Percentiles rank a stretch among this genome's conserved stretches.
These are phyloP conservation scores for Pristionchus arcanus DNA, from an alignment of 2,888 invertebrate species.

Conservation along the genomic window DNA sequence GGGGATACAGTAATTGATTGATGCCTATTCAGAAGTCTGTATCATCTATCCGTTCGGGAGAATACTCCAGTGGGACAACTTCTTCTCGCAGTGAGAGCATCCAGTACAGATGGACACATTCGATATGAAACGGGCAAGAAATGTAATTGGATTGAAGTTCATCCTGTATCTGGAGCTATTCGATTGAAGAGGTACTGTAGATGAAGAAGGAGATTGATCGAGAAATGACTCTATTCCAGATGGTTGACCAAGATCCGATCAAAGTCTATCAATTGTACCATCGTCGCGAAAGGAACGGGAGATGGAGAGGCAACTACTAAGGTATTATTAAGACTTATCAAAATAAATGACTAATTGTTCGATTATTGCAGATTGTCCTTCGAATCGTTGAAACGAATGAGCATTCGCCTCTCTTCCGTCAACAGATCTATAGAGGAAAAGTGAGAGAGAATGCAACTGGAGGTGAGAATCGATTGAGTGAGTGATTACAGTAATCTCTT, in stretches of 20 bases:
- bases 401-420: slow-evolving; percentile 82
- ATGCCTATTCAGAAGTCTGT: slow-evolving; percentile 18
- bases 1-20: neutral
- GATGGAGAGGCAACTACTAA: slow-evolving; percentile 61
- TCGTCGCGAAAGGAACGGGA: slow-evolving; percentile 58
- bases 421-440: slow-evolving; percentile 88
- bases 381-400: slow-evolving; percentile 69
- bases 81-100: slow-evolving; percentile 57
- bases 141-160: slow-evolving; percentile 64
- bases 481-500: neutral
- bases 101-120: slow-evolving; percentile 58
- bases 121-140: slow-evolving; percentile 57
- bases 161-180: slow-evolving; percentile 65
- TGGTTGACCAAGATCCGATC: slow-evolving; percentile 65
- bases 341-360: neutral
- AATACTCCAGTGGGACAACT: slow-evolving; percentile 63
- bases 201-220: neutral
- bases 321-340: neutral
- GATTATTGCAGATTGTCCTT: slow-evolving; percentile 60
- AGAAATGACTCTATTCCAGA: slow-evolving; percentile 40
- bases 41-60: slow-evolving; percentile 58
- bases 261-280: slow-evolving; percentile 63
- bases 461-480: slow-evolving; percentile 57
- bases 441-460: slow-evolving; percentile 84
- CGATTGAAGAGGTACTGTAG: slow-evolving; percentile 56